Base-by-base conservation (phyloP, 2,797 vertebrate species). In the Eulemur coronatus region DNA sequence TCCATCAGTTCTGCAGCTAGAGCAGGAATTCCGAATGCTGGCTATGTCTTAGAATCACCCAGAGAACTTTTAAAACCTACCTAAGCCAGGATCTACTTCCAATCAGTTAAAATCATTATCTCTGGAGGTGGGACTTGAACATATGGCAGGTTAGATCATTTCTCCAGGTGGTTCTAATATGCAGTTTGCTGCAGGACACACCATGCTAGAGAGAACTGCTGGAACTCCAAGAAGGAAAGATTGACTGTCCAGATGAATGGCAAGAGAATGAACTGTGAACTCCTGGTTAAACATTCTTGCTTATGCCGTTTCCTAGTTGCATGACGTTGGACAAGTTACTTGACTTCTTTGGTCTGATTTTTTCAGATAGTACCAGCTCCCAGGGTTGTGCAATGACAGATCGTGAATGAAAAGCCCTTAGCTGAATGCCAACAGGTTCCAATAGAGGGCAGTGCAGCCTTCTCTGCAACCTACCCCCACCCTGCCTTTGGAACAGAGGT, bases 371-470 rank as follows among this genome's bases (percentile, higher is more conserved):
- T 70, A 59, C 55, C 18, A 65, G 38, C 24, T 85, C 73, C 69
- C 15, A 63, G 24, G 10, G 50, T 48, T 69, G 43, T 35, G 17
- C 22, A 38, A 17, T 6, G 35, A 67, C 67, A 91, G 50, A 48
- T 52, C 38, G 5, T 46, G 82, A 94, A 69, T 52, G 55, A 95
- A 88, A 75, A 92, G 52, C 59, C 92, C 50, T 65, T 33, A 28
- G 70, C 65, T 78, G 20, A 12, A 5, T 3, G 20, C 59, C 4
- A 20, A 41, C 5, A 73, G 73, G 46, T 20, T 4, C 65, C 65
- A 9, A 63, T 0, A 95, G 93, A 96, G 97, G 95, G 89, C 84
- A 79, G 89, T 95, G 59, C n/a, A 78, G 41, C 22, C 76, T 78
- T 85, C 87, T 92, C 38, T 73, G 75, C 79, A 80, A 70, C 35